A percentile compares a stretch with the other conserved stretches of the same genome.
Evolutionary conservation across 2,797 vertebrate species (phyloP).

Genomic region (Rhinophrynus dorsalis): DNA sequence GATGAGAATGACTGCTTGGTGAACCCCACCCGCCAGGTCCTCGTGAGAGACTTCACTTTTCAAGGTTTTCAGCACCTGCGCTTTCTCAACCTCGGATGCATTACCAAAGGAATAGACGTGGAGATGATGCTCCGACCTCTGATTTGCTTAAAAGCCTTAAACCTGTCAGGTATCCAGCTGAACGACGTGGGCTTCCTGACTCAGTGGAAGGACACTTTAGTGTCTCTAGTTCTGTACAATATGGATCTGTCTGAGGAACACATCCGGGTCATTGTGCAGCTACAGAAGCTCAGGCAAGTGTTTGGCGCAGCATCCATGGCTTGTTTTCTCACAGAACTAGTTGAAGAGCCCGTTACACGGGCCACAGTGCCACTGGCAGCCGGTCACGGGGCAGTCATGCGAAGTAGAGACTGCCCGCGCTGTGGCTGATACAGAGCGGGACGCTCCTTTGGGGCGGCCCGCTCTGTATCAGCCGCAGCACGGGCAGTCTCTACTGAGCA

Average conservation of each 20-base stretch:
- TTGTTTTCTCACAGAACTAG: too few relatives aligned
- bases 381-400: too few relatives aligned
- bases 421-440: too few relatives aligned
- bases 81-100: constrained; percentile 87
- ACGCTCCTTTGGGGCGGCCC: too few relatives aligned
- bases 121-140: constrained; percentile 85
- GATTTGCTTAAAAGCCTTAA: constrained; percentile 80
- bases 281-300: constrained; percentile 85
- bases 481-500: too few relatives aligned
- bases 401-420: too few relatives aligned
- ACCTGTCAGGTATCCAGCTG: constrained; percentile 87
- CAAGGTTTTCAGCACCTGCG: constrained; percentile 89
- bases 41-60: constrained; percentile 90
- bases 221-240: constrained; percentile 93
- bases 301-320: too few relatives aligned
- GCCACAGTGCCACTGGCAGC: too few relatives aligned
- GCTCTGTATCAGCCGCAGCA: too few relatives aligned
- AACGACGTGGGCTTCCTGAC: constrained; percentile 81
- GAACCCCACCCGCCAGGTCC: constrained; percentile 78
- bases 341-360: too few relatives aligned
- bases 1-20: constrained; percentile 77
- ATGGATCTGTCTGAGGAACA: constrained; percentile 92
- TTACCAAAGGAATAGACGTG: constrained; percentile 82
- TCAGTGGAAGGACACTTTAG: constrained; percentile 90
- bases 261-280: constrained; percentile 82